Base-by-base conservation (phyloP, 2,113 vertebrate genomes). In the Urocolius indicus region DNA sequence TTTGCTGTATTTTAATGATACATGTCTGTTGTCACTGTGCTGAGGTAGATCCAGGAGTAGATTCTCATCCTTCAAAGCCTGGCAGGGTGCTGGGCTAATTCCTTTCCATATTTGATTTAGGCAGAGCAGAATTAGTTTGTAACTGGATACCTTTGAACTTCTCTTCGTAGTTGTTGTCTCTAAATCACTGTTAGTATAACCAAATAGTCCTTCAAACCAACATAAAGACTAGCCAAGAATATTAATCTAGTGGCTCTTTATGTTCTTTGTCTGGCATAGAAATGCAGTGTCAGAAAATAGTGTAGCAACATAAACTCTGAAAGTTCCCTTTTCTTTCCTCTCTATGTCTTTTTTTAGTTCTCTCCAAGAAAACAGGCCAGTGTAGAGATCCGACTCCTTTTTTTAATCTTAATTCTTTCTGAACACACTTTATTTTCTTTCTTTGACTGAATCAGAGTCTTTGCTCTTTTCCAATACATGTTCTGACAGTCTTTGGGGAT, bases 91-190 rank as follows among this genome's bases (percentile, higher is more conserved):
- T 94, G 67, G 30, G 54, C 52, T 92, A 87, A 89, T 82, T 84
- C 26, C 38, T 93, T 91, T 82, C 83, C 59, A 26, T 73, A 73
- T 77, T 87, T 93, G 68, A 72, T 83, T 83, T 85, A 83, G 55
- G 46, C 68, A 85, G 41, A 79, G 21, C n/a, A 76, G 51, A 95
- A 76, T 85, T 79, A 69, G 26, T 49, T 66, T 90, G 79, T 49
- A 88, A 86, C 16, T 80, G 38, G 41, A 85, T 54, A 85, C 63
- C 59, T 94, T 9, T 80, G 58, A 91, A 88, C 51, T 58, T 69
- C 41, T 85, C 36, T 83, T 87, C 19, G 0, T 79, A 69, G 63
- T 5, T 67, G 58, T 85, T 79, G 38, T 72, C 54, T 85, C 13
- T 76, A 90, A 75, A 91, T 87, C 36, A 36, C 71, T 65, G 61